Conservation (phyloP, 2,797 vertebrate species). For the Rhinoraja longicauda region DNA sequence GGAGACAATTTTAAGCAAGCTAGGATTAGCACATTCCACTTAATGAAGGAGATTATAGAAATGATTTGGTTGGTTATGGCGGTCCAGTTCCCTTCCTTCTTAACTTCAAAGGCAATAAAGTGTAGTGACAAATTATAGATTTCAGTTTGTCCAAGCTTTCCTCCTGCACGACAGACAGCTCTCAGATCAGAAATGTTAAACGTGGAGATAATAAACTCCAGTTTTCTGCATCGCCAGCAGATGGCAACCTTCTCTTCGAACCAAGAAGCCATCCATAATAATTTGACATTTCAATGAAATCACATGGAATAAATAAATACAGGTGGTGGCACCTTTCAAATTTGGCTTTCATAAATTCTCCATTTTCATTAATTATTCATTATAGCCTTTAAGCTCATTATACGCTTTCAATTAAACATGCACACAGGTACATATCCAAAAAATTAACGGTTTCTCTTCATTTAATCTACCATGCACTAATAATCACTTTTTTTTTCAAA, state of each 20-base stretch:
- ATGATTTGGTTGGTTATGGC: neutral
- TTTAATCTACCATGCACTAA: neutral
- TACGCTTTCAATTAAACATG: neutral
- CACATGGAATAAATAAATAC: neutral
- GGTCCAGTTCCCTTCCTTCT: too few species aligned
- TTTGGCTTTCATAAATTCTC: neutral
- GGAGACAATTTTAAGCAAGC: too few species aligned
- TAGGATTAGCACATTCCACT: neutral
- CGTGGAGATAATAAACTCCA: neutral
- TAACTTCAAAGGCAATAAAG: neutral
- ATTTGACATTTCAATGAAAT: neutral
- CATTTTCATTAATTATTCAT: neutral
- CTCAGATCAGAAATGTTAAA: neutral
- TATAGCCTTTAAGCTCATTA: neutral
- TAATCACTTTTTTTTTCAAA: neutral
- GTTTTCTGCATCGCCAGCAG: neutral
- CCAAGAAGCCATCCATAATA: neutral
- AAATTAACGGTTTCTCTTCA: neutral
- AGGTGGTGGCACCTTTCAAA: neutral
- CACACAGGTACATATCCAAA: neutral
- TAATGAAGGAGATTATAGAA: neutral
- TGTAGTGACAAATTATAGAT: too few species aligned
- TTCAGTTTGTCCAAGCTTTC: neutral
- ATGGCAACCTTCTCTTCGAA: constrained; percentile 27
- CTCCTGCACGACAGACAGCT: neutral